A percentile compares a stretch with the other conserved stretches of the same genome.
Conservation (phyloP, 2,888 invertebrate genomes). For the Diploptera punctata region DNA sequence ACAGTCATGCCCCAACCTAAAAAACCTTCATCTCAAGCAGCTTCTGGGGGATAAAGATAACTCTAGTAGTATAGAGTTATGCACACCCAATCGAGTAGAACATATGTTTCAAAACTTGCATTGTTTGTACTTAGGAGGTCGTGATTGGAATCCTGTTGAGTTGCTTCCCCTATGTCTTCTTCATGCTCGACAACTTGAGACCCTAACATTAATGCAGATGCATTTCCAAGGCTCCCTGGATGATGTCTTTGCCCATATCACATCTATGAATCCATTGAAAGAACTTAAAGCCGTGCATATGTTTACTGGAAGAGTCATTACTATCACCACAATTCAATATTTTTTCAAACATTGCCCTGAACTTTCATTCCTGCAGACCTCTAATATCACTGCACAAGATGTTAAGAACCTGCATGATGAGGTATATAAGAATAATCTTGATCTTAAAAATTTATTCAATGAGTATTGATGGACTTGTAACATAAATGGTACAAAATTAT, state of each 20-base stretch:
- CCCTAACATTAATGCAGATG: slow-evolving; percentile 14
- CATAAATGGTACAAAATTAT: slow-evolving; percentile 10
- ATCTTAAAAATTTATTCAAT: slow-evolving; percentile 36
- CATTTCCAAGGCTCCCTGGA: slow-evolving; percentile 21
- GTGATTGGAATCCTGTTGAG: slow-evolving; percentile 30
- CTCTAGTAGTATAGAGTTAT: not conserved
- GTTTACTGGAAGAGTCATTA: slow-evolving; percentile 16
- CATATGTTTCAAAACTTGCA: slow-evolving; percentile 31
- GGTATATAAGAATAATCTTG: slow-evolving; percentile 40
- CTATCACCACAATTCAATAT: slow-evolving; percentile 29
- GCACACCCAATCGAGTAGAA: not conserved
- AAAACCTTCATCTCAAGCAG: slow-evolving; percentile 36
- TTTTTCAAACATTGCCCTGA: slow-evolving; percentile 40
- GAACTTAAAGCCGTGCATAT: slow-evolving; percentile 31
- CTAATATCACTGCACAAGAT: slow-evolving; percentile 28
- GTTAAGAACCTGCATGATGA: slow-evolving; percentile 36
- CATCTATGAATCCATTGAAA: slow-evolving; percentile 31
- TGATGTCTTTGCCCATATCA: slow-evolving; percentile 26
- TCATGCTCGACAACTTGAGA: slow-evolving; percentile 34
- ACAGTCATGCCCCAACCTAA: slow-evolving; percentile 40
- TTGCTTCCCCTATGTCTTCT: slow-evolving; percentile 35
- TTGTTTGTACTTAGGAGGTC: slow-evolving; percentile 36
- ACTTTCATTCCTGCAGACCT: slow-evolving; percentile 33
- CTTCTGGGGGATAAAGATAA: not conserved
- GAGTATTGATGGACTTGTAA: not conserved